Conservation (phyloP, 2,113 vertebrate genomes). For the Ammodytes dubius region DNA sequence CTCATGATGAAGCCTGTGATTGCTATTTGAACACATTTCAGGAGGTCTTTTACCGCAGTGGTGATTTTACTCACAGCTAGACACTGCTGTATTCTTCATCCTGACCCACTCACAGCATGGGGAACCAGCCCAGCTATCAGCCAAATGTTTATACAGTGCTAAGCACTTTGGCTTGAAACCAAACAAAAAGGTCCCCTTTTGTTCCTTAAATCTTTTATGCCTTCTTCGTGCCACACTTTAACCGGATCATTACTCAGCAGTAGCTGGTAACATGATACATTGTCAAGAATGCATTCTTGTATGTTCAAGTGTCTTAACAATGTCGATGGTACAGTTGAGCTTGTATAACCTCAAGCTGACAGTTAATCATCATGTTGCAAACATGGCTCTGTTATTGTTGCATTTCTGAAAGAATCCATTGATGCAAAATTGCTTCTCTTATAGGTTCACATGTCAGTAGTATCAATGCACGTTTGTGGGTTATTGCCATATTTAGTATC, state of each 20-base stretch:
- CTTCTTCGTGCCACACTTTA: not conserved
- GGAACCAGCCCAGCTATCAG: constrained; percentile 24
- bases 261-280: not conserved
- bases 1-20: constrained; percentile 48
- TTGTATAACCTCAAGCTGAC: not conserved
- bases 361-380: not conserved
- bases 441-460: not conserved
- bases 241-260: not conserved
- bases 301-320: not conserved
- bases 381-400: not conserved
- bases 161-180: not conserved
- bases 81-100: constrained; percentile 2
- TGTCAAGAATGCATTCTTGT: not conserved
- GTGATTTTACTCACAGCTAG: constrained; percentile 26
- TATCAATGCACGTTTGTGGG: not conserved
- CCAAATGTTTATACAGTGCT: constrained; percentile 15
- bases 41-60: constrained; percentile 32
- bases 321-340: not conserved
- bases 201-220: not conserved
- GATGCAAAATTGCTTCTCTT: not conserved
- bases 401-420: not conserved
- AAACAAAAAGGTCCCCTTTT: constrained; percentile 3
- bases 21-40: constrained; percentile 48
- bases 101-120: not conserved
- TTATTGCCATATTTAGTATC: not conserved